Base-by-base conservation (phyloP, 1,140 invertebrate species). In the Drosophila nigrodunni region DNA sequence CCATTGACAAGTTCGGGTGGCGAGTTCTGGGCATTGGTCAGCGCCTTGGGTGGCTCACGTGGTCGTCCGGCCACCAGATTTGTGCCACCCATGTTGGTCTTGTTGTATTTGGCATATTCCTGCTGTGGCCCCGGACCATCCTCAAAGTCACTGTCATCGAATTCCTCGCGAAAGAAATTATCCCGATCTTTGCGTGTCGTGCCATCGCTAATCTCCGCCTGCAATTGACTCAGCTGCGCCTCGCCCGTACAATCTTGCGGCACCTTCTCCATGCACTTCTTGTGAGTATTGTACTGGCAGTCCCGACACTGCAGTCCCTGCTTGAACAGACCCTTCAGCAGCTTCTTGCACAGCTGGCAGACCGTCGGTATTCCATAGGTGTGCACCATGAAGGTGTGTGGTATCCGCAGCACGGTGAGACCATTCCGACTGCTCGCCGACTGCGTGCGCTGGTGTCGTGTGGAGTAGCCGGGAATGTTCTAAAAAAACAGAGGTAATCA, bases 221-320 rank as follows among this genome's bases (percentile, higher is more conserved):
- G 93, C 50, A 88, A 52, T 74, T 93, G 92, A 13, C 74, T 89
- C 0, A 89, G 62, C 10, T 89, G 90, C 7, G 79, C 66, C 93
- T 99, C 98, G 11, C 97, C 98, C 13, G 97, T 96, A 94, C 98
- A 99, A 93, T 99, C 97, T 93, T 98, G 98, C 15, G 98, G 97
- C 77, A 99, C 97, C 93, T 96, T 96, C 25, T 98, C 97, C 74
- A 98, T 95, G 93, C 98, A 99, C 93, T 99, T 99, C 92, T 99
- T 98, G 93, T 99, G 98, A 69, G 97, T 97, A 94, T 99, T 99
- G 93, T 98, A 99, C 92, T 98, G 98, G 92, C 98, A 99, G 94
- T 99, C 98, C 94, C 98, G 97, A 93, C 99, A 99, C 93, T 99
- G 98, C 62, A 99, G 93, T 47, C 99, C 98, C 94, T 99, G 99